A percentile compares a stretch with the other conserved stretches of the same genome.
These are phyloP conservation scores for Notarius lentiginosus DNA, from an alignment of 2,113 vertebrate species.

Conservation along the genomic window DNA sequence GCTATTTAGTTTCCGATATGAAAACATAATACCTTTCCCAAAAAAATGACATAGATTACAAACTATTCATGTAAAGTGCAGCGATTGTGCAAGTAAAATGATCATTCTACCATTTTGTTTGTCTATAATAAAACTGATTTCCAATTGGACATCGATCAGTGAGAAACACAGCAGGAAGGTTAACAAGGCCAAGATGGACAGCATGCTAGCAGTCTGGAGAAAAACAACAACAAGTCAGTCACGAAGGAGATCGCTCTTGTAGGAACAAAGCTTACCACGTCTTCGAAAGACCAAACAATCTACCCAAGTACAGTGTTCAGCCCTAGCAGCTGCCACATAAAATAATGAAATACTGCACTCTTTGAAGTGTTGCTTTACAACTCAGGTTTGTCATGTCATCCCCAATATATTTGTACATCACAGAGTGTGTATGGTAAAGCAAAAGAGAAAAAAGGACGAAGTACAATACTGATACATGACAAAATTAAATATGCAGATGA, in stretches of 20 bases:
- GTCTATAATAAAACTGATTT: background rate
- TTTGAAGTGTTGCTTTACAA: slow-evolving; percentile 11
- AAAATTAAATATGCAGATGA: background rate
- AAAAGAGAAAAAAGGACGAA: background rate
- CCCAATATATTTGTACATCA: slow-evolving; percentile 7
- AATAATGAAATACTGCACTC: background rate
- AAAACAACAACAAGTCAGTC: background rate
- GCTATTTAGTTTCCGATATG: background rate
- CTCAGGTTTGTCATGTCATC: slow-evolving; percentile 16
- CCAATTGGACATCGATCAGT: background rate
- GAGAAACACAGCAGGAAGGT: background rate
- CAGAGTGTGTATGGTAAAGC: background rate
- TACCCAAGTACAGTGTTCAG: background rate
- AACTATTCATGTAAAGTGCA: slow-evolving; percentile 1
- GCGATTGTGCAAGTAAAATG: background rate
- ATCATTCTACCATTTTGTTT: background rate
- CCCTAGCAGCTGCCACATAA: background rate
- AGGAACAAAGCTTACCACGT: background rate
- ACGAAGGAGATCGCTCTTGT: background rate
- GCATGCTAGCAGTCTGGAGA: background rate
- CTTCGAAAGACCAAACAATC: background rate
- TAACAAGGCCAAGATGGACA: background rate
- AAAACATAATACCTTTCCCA: background rate
- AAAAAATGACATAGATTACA: background rate
- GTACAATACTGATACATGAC: slow-evolving; percentile 44